Evolutionary conservation across 2,888 invertebrate genomes (phyloP).

Genomic region (Lepeophtheirus nordmannii): DNA sequence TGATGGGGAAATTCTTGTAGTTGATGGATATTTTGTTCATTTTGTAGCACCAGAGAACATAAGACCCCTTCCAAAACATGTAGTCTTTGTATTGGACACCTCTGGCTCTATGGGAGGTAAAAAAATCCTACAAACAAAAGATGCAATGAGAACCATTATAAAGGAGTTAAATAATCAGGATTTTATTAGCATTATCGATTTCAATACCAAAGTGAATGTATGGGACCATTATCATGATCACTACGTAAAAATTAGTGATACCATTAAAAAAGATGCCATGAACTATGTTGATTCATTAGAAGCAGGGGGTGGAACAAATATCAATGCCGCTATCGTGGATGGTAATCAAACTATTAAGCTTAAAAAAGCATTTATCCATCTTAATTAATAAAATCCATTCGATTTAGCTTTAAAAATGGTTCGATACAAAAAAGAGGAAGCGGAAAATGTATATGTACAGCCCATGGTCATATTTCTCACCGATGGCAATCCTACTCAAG

Average conservation of each 20-base stretch:
- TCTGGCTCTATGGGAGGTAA: constrained; percentile 56
- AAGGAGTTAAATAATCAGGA: constrained; percentile 46
- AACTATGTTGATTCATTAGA: constrained; percentile 25
- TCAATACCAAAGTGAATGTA: constrained; percentile 33
- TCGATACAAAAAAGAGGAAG: background rate
- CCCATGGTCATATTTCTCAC: constrained; percentile 28
- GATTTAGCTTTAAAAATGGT: background rate
- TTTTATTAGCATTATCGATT: constrained; percentile 51
- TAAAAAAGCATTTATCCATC: background rate
- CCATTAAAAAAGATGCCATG: constrained; percentile 24
- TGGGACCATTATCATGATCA: constrained; percentile 15
- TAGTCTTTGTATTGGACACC: constrained; percentile 55
- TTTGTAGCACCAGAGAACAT: constrained; percentile 50
- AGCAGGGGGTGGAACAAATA: constrained; percentile 30
- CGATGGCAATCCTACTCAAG: constrained; percentile 35
- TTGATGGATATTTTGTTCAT: constrained; percentile 54
- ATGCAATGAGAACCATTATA: constrained; percentile 51
- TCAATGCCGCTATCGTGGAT: constrained; percentile 30
- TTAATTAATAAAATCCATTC: background rate
- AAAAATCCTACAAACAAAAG: constrained; percentile 48
- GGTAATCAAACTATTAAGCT: background rate
- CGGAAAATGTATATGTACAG: background rate
- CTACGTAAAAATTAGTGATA: background rate
- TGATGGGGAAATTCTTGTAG: constrained; percentile 42
- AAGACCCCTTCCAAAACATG: constrained; percentile 46